phyloP scores from a whole-genome alignment of 2,888 invertebrate genomes.

The Syrphus vitripennis region DNA sequence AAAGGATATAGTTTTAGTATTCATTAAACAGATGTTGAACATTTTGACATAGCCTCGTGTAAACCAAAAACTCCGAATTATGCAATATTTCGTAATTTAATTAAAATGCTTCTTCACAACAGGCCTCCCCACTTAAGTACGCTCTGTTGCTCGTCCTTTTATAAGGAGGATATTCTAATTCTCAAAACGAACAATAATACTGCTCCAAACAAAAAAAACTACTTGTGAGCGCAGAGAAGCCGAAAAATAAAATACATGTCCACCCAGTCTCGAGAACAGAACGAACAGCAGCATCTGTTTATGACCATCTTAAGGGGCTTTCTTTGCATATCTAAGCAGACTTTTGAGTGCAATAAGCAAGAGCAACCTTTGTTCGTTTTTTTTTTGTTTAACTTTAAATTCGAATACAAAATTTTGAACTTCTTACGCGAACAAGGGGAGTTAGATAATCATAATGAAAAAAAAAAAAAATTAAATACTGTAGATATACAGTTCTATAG shows the following conservation, averaged over 20 bases:
- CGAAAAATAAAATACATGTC: constrained; percentile 9
- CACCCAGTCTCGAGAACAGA: constrained; percentile 19
- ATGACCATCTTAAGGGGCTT: background rate
- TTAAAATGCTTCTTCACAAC: constrained; percentile 36
- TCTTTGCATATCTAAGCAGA: constrained; percentile 46
- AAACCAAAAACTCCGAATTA: background rate
- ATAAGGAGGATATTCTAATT: constrained; percentile 27
- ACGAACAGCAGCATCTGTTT: constrained; percentile 42
- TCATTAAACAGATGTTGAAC: constrained; percentile 29
- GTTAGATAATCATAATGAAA: background rate
- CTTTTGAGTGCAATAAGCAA: constrained; percentile 13
- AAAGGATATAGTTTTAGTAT: background rate
- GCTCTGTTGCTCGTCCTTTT: background rate
- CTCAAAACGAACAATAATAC: background rate
- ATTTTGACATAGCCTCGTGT: background rate
- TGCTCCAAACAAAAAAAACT: too few species aligned
- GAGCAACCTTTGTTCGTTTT: background rate
- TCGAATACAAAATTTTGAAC: constrained; percentile 14
- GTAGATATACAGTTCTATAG: too few species aligned
- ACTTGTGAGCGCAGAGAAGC: background rate
- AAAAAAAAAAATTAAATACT: background rate
- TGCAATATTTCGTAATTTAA: constrained; percentile 33
- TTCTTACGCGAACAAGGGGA: background rate
- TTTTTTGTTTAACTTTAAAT: background rate
- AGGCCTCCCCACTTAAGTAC: background rate